Conservation (phyloP, 2,797 vertebrate genomes). For the Anas bernieri region DNA sequence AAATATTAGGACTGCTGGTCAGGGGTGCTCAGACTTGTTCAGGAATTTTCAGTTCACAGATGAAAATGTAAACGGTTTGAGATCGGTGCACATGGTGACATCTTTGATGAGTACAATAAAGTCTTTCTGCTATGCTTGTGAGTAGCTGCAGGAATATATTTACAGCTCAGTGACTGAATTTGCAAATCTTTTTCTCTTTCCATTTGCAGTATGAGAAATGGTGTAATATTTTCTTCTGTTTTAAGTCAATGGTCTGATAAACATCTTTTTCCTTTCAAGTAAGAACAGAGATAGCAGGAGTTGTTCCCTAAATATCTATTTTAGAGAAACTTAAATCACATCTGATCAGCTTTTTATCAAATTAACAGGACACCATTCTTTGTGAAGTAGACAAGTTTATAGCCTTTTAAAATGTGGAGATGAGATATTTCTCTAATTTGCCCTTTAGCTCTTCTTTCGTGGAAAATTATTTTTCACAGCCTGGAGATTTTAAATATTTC, state of each 20-base stretch:
- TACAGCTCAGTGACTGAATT: slow-evolving; percentile 40
- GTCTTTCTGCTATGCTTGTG: not conserved
- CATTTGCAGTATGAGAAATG: slow-evolving; percentile 1
- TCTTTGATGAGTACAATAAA: slow-evolving; percentile 38
- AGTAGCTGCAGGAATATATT: slow-evolving; percentile 36
- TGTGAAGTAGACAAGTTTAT: slow-evolving; percentile 16
- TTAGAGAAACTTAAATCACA: slow-evolving; percentile 6
- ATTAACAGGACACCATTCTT: slow-evolving; percentile 29
- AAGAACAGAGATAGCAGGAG: not conserved
- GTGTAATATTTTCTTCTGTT: slow-evolving; percentile 36
- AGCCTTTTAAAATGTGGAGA: not conserved
- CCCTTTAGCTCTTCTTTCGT: slow-evolving; percentile 33
- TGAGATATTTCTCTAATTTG: slow-evolving; percentile 44
- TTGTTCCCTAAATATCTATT: slow-evolving; percentile 32
- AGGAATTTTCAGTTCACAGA: slow-evolving; percentile 44
- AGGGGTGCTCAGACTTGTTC: slow-evolving; percentile 6
- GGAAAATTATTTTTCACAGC: slow-evolving; percentile 41
- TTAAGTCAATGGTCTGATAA: slow-evolving; percentile 19
- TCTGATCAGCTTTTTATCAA: slow-evolving; percentile 28
- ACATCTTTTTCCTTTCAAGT: slow-evolving; percentile 15
- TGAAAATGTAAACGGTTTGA: slow-evolving; percentile 42
- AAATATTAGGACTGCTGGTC: slow-evolving; percentile 41
- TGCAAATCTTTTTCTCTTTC: slow-evolving; percentile 34
- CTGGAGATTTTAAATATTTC: slow-evolving; percentile 37
- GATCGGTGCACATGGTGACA: not conserved